Percentiles rank a stretch among this genome's conserved stretches.
phyloP scores from a whole-genome alignment of 2,888 invertebrate species.

The Timema podura region DNA sequence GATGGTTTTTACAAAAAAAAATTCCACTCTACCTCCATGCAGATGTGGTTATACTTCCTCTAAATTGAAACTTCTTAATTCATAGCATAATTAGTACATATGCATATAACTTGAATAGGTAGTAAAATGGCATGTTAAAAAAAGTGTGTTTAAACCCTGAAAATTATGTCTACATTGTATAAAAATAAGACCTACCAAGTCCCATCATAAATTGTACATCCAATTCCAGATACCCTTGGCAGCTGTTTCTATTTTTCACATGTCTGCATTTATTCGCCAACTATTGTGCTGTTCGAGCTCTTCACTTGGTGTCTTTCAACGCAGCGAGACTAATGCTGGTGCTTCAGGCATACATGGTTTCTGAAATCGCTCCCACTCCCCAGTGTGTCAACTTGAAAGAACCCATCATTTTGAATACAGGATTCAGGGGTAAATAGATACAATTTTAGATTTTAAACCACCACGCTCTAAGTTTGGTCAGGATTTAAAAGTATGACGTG shows the following conservation, averaged over 20 bases:
- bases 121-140: too few relatives aligned
- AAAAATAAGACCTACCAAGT: too few relatives aligned
- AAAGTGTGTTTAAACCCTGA: too few relatives aligned
- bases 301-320: conserved; percentile 78
- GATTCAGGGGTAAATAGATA: conserved; percentile 45
- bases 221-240: conserved; percentile 62
- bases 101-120: too few relatives aligned
- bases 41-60: too few relatives aligned
- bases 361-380: conserved; percentile 59
- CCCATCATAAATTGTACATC: too few relatives aligned
- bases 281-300: conserved; percentile 76
- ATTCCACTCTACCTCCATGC: too few relatives aligned
- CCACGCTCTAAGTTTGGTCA: too few relatives aligned
- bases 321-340: conserved; percentile 68
- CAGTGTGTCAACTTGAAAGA: conserved; percentile 66
- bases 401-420: conserved; percentile 59
- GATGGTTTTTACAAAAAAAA: too few relatives aligned
- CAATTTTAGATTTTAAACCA: too few relatives aligned
- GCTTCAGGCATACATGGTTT: conserved; percentile 62
- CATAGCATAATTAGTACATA: conserved; percentile 1
- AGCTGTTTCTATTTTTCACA: conserved; percentile 70
- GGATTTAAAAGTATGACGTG: too few relatives aligned
- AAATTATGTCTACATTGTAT: too few relatives aligned
- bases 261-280: conserved; percentile 80
- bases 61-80: conserved; percentile 16